Base-by-base conservation (phyloP, 2,113 vertebrate species). In the Dromas ardeola region DNA sequence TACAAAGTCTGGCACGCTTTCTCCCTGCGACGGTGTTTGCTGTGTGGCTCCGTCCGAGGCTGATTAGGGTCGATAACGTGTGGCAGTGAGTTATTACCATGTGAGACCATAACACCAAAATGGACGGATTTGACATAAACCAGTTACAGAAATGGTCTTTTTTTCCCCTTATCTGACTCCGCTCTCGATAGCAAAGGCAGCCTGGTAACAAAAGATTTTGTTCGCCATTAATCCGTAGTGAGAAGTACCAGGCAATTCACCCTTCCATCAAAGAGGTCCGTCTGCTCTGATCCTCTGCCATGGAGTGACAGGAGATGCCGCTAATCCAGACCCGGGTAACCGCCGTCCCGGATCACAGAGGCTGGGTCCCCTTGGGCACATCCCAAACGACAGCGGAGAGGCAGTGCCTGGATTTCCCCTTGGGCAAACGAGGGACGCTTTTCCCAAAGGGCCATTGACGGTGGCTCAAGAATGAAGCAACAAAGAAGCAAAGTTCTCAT, bases 61-160 rank as follows among this genome's bases (percentile, higher is more conserved):
- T 36, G 79, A 38, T 71, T 58, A 30, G 53, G 61, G 53, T 11
- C 1, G 95, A 93, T 92, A 97, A 73, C 1, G 6, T 3, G 27
- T 71, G 90, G 83, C 89, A 80, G 53, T 91, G 95, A 93, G 4
- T 91, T 91, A 92, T 72, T 81, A 52, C 93, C 38, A 6, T 26
- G 36, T 22, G 62, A 32, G 53, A 13, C n/a, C 12, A 2, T 14
- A 74, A 90, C 93, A 50, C 49, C 77, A 86, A 55, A 78, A 8
- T 7, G 25, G 82, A 70, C 43, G 72, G 11, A 58, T 88, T 8
- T 10, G 53, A 94, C 52, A 96, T 30, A 84, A 77, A 95, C 15
- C 71, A 95, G 42, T 5, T 72, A 49, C 78, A 40, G 5, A 93
- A 79, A 19, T 27, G 38, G 15, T 11, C 38, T 38, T 34, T 66